Conservation (phyloP, 2,888 invertebrate species). For the Salticus scenicus region DNA sequence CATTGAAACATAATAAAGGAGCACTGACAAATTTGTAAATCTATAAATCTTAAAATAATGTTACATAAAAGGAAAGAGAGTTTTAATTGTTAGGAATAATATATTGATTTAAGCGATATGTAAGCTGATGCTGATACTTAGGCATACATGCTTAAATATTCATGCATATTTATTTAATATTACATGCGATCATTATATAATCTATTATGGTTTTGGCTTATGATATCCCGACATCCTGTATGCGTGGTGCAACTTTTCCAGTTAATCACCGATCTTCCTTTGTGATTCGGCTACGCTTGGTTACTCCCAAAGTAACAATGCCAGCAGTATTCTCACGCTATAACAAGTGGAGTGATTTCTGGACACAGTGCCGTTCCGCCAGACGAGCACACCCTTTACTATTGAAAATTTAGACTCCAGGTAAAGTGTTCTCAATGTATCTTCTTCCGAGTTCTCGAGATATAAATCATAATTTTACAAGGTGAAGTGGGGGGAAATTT, state of each 20-base stretch:
- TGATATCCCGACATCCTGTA: slow-evolving; percentile 10
- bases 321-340: not conserved
- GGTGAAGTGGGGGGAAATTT: not conserved
- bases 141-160: not conserved
- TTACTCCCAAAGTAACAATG: not conserved
- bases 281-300: not conserved
- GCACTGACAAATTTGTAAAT: too few relatives aligned
- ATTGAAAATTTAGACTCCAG: not conserved
- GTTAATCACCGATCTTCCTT: not conserved
- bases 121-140: not conserved
- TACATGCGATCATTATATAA: not conserved
- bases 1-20: too few relatives aligned
- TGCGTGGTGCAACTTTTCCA: not conserved
- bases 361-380: slow-evolving; percentile 2
- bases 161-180: not conserved
- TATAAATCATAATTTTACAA: too few relatives aligned
- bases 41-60: too few relatives aligned
- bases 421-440: not conserved
- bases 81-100: too few relatives aligned
- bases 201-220: not conserved
- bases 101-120: not conserved
- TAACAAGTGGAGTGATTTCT: not conserved
- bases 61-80: too few relatives aligned
- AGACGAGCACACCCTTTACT: not conserved
- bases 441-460: not conserved